Evolutionary conservation across 2,888 invertebrate species (phyloP).

Genomic region (Eupithecia abbreviata): DNA sequence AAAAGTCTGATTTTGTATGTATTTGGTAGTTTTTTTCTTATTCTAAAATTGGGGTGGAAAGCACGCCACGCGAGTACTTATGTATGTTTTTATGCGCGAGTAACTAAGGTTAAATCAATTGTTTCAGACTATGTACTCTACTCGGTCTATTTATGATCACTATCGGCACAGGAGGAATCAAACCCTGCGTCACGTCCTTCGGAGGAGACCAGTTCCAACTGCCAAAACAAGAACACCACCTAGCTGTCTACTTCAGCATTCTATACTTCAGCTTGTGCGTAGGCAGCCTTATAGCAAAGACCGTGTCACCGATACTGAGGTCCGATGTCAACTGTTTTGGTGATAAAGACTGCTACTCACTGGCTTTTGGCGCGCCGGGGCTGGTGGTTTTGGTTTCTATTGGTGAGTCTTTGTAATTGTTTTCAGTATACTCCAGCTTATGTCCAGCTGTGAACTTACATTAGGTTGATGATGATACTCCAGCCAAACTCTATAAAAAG

Average conservation of each 20-base stretch:
- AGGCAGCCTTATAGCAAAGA: constrained; percentile 89
- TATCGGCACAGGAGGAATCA: constrained; percentile 91
- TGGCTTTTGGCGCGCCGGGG: constrained; percentile 91
- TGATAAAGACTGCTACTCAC: constrained; percentile 86
- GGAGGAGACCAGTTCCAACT: constrained; percentile 91
- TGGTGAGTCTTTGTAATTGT: constrained; percentile 74
- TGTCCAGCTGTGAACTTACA: too few relatives aligned
- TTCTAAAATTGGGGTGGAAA: too few relatives aligned
- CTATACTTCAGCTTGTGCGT: constrained; percentile 88
- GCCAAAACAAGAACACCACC: constrained; percentile 85
- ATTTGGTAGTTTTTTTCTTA: too few relatives aligned
- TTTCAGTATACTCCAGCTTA: background rate
- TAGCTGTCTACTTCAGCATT: constrained; percentile 89
- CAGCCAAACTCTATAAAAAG: too few relatives aligned
- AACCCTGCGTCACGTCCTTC: constrained; percentile 92
- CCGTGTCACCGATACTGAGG: constrained; percentile 89
- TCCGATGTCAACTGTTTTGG: constrained; percentile 87
- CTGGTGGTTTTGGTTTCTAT: constrained; percentile 88
- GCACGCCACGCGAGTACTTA: too few relatives aligned
- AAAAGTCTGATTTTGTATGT: too few relatives aligned
- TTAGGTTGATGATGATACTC: too few relatives aligned
- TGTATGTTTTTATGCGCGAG: too few relatives aligned
- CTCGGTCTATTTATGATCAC: constrained; percentile 88
- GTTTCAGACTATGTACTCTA: constrained; percentile 82
- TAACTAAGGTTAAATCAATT: background rate